These are phyloP conservation scores for Tetranychus piercei DNA, from an alignment of 2,888 invertebrate species.

Conservation along the genomic window DNA sequence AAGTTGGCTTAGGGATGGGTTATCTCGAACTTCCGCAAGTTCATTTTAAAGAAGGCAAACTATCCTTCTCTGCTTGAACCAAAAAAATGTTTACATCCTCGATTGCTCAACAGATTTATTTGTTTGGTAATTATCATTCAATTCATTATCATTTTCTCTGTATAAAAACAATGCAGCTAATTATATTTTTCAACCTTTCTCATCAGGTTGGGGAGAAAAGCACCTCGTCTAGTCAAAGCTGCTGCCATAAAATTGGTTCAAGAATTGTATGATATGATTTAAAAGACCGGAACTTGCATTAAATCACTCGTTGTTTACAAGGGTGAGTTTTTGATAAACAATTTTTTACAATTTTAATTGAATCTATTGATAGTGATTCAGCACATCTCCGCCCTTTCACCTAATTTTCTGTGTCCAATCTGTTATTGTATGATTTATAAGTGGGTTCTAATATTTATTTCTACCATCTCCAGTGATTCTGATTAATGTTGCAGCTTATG, in stretches of 20 bases:
- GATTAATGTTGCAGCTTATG: too few relatives aligned
- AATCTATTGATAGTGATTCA: too few relatives aligned
- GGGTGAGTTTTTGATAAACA: constrained; percentile 40
- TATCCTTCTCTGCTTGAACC: constrained; percentile 63
- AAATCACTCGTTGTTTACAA: constrained; percentile 72
- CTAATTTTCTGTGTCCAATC: too few relatives aligned
- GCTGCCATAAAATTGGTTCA: constrained; percentile 92
- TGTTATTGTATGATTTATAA: too few relatives aligned
- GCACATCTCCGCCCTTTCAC: too few relatives aligned
- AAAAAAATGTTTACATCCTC: constrained; percentile 81
- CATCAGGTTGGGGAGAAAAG: constrained; percentile 82
- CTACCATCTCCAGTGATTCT: too few relatives aligned
- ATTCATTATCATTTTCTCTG: not conserved
- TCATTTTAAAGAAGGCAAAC: constrained; percentile 37
- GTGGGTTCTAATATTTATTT: too few relatives aligned
- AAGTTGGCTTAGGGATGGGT: constrained; percentile 92
- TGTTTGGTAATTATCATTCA: constrained; percentile 52
- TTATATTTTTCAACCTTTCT: not conserved
- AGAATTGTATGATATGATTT: constrained; percentile 86
- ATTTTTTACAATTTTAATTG: not conserved
- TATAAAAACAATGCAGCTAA: constrained; percentile 25
- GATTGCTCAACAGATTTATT: constrained; percentile 85
- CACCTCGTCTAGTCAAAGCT: constrained; percentile 76
- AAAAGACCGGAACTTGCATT: constrained; percentile 59
- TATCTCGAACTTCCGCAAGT: constrained; percentile 91